Base-by-base conservation (phyloP, 2,888 invertebrate genomes). In the Dynastes maya region DNA sequence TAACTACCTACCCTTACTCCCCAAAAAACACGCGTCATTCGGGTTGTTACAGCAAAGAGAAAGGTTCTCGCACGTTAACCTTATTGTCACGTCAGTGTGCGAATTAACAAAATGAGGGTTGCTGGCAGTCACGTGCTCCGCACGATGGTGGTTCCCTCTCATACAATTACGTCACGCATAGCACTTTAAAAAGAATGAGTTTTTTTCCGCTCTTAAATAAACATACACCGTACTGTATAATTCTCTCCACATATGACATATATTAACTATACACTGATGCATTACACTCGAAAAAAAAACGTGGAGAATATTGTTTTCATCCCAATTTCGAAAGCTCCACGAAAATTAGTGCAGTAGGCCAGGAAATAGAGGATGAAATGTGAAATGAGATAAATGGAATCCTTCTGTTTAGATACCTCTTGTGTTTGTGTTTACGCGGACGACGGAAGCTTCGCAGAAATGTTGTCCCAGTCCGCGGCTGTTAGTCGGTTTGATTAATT, bases 101-200 rank as follows among this genome's bases (percentile, higher is more conserved):
- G 51, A 68, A 68, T 68, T 68, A 68, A 51, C 68, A 13, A 51
- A 51, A 29, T 68, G 68, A 51, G 65, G 65, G 65, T 67, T 40
- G 65, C 8, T 11, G 22, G 40, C n/a, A 55, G 65, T 67, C 45
- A 45, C 45, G 40, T 67, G 65, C 40, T 22, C 40, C 16, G 40
- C 2, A 29, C 63, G 29, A 11, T 13, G 29, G 45, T 9, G n/a
- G 29, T 11, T 27, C 13, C 16, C 13, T 45, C 16, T n/a, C 22
- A 65, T 68, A 9, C 51, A 51, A 68, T 68, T 68, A 51, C 68
- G 27, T 68, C 51, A 68, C 68, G 68, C 68, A 68, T 68, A 51
- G 51, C 51, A 68, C 32, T 51, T 68, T 29, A 27, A 11, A 27
- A 68, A 29, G 51, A 27, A 51, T 27, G 32, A 32, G 32, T 29